Percentiles rank a stretch among this genome's conserved stretches.
Conservation (phyloP, 2,113 vertebrate genomes). For the Mobula birostris region DNA sequence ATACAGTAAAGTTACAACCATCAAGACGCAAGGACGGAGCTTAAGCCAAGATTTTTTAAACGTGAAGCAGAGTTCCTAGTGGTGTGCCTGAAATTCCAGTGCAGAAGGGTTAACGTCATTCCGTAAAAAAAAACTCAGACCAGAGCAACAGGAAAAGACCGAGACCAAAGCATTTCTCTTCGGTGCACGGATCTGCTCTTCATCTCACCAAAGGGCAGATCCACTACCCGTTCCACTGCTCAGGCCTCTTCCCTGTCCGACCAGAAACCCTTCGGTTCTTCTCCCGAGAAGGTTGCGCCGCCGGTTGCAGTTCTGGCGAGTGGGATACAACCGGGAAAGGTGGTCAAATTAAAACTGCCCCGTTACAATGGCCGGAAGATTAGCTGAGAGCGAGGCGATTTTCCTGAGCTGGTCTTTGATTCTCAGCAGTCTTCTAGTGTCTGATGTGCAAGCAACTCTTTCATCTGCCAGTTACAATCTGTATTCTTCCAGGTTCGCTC, state of each 20-base stretch:
- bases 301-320: too few species aligned
- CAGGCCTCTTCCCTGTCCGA: neutral
- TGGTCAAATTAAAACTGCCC: neutral
- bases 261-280: neutral
- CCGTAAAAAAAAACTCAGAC: neutral
- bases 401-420: neutral
- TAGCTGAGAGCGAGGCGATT: neutral
- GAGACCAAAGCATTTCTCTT: neutral
- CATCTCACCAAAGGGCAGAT: neutral
- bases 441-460: neutral
- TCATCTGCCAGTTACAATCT: constrained; percentile 14
- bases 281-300: neutral
- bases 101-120: constrained; percentile 22
- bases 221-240: neutral
- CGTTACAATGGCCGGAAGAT: constrained; percentile 20
- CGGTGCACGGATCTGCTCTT: neutral
- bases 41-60: constrained; percentile 13
- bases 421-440: neutral
- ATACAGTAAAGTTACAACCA: neutral
- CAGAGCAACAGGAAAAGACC: constrained; percentile 30
- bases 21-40: neutral
- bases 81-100: constrained; percentile 11
- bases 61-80: neutral
- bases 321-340: neutral
- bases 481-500: neutral